Conservation (phyloP, 2,113 vertebrate genomes). For the Malaclemys terrapin region DNA sequence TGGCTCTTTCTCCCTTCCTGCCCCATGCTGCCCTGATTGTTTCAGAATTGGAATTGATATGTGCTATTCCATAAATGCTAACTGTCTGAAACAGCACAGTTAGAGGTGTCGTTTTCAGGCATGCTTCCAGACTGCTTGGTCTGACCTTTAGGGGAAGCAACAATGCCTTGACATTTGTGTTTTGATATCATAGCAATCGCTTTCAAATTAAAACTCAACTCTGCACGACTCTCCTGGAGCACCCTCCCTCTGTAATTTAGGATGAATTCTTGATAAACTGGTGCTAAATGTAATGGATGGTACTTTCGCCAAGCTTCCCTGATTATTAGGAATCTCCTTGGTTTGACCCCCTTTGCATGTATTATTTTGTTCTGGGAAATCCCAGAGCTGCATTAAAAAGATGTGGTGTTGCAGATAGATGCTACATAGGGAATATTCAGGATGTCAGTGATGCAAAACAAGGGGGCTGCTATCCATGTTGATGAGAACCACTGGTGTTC, state of each 20-base stretch:
- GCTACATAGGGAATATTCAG: conserved; percentile 5
- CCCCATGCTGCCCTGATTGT: background rate
- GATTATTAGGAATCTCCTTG: conserved; percentile 18
- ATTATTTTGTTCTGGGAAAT: background rate
- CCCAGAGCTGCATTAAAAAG: conserved; percentile 44
- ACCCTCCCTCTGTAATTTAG: background rate
- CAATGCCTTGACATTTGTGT: conserved; percentile 52
- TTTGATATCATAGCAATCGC: conserved; percentile 52
- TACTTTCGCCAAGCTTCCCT: background rate
- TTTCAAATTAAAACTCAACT: conserved; percentile 62
- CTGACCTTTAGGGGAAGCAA: conserved; percentile 65
- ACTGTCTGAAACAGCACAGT: conserved; percentile 21
- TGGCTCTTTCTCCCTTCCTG: background rate
- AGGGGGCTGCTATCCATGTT: background rate
- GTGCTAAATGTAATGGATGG: fast-evolving
- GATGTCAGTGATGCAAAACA: conserved; percentile 47
- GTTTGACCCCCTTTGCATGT: conserved; percentile 36
- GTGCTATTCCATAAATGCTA: background rate
- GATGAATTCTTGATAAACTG: background rate
- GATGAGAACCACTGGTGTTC: background rate
- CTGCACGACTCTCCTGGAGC: conserved; percentile 7
- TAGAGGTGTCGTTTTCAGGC: conserved; percentile 47
- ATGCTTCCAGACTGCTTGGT: conserved; percentile 1
- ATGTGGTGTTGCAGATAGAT: background rate
- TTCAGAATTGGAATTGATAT: conserved; percentile 38